Percentiles rank a stretch among this genome's conserved stretches.
Evolutionary conservation across 64 coral and sea anemone genomes (phyloP).

Genomic region (Trachythela sp.): DNA sequence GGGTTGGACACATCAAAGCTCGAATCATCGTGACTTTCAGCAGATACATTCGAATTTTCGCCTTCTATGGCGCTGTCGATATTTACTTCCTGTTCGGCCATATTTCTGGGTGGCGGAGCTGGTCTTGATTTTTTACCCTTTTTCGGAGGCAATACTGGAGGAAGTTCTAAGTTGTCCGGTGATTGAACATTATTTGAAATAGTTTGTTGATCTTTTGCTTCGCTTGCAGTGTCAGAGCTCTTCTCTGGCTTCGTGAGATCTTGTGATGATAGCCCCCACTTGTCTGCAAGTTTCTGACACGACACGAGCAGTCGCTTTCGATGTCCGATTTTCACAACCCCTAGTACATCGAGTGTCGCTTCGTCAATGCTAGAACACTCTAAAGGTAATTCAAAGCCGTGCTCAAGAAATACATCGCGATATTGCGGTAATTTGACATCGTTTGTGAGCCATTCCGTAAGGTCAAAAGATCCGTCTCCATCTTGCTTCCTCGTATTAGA

Average conservation of each 20-base stretch:
- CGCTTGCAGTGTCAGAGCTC: background rate
- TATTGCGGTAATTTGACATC: conserved; percentile 14
- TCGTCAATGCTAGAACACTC: background rate
- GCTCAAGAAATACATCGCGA: background rate
- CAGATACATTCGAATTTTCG: background rate
- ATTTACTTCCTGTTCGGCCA: conserved; percentile 25
- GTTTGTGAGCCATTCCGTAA: background rate
- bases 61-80: background rate
- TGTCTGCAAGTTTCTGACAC: conserved; percentile 5
- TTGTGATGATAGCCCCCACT: background rate
- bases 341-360: background rate
- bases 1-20: too few relatives aligned
- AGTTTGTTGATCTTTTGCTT: background rate
- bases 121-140: background rate
- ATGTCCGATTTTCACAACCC: background rate
- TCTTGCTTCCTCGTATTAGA: background rate
- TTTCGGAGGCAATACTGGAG: background rate
- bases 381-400: background rate
- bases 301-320: background rate
- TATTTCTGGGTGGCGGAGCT: background rate
- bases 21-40: background rate
- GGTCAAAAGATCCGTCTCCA: background rate
- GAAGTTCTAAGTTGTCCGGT: background rate
- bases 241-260: background rate
- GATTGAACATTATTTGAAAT: background rate